Conservation (phyloP, 2,888 invertebrate genomes). For the Watsonalla cultraria region DNA sequence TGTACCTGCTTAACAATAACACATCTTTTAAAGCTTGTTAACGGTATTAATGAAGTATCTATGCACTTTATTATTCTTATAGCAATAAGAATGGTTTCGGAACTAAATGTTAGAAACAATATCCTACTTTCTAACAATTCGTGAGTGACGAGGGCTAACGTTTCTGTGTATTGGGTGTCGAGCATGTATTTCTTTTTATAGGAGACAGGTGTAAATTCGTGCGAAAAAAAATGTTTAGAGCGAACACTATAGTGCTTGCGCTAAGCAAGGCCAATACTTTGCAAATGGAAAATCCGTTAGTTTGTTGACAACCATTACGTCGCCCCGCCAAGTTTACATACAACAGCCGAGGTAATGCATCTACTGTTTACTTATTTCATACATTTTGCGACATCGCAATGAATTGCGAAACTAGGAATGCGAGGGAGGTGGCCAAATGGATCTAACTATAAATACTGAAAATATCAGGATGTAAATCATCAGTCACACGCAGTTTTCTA, state of each 20-base stretch:
- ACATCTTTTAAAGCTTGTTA: too few species aligned
- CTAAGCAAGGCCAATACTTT: conserved; percentile 40
- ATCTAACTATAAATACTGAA: conserved; percentile 66
- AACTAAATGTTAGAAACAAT: too few species aligned
- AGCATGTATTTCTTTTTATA: neutral
- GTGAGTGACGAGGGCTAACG: too few species aligned
- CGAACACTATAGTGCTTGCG: conserved; percentile 27
- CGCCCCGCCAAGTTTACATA: conserved; percentile 56
- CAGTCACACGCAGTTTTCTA: conserved; percentile 51
- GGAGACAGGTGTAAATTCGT: conserved; percentile 17
- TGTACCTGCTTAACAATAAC: too few species aligned
- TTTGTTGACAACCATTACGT: conserved; percentile 68
- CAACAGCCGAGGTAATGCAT: conserved; percentile 67
- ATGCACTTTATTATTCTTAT: too few species aligned
- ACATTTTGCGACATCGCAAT: conserved; percentile 67
- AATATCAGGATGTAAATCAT: conserved; percentile 59
- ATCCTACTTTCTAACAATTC: too few species aligned
- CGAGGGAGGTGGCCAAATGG: conserved; percentile 57
- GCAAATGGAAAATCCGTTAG: conserved; percentile 62
- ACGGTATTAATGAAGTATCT: too few species aligned
- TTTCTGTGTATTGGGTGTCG: neutral
- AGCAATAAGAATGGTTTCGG: too few species aligned
- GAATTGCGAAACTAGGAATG: conserved; percentile 62
- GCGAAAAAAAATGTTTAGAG: conserved; percentile 17
- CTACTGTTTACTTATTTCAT: conserved; percentile 74